phyloP scores from a whole-genome alignment of 2,888 invertebrate species.

The Adelphocoris suturalis region DNA sequence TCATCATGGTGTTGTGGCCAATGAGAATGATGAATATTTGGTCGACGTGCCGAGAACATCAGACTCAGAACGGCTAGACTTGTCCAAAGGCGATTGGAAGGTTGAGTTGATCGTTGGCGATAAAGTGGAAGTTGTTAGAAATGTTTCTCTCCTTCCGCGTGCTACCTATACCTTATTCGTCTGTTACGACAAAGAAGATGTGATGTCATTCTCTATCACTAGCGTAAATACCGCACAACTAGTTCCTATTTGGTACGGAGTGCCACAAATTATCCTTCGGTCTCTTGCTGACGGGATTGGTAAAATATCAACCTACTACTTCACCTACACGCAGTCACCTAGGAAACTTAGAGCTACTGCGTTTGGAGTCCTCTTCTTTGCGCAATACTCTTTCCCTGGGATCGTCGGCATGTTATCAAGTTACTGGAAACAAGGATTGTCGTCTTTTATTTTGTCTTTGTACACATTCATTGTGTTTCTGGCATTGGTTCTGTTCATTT shows the following conservation, averaged over 20 bases:
- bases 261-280: conserved; percentile 58
- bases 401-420: conserved; percentile 45
- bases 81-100: conserved; percentile 51
- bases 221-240: neutral
- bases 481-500: conserved; percentile 49
- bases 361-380: conserved; percentile 64
- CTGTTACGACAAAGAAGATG: neutral
- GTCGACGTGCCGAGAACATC: neutral
- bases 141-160: conserved; percentile 17
- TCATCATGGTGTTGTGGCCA: neutral
- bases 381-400: conserved; percentile 49
- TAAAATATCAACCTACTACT: conserved; percentile 65
- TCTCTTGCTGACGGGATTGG: conserved; percentile 63
- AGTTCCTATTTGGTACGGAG: neutral
- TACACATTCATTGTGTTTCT: conserved; percentile 61
- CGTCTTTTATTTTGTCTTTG: conserved; percentile 61
- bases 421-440: conserved; percentile 40
- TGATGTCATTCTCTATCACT: neutral
- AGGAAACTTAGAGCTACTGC: conserved; percentile 60
- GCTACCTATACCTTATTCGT: conserved; percentile 20
- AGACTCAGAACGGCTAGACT: neutral
- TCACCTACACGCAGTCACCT: conserved; percentile 64
- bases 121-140: neutral
- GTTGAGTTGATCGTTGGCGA: neutral
- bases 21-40: conserved; percentile 16